Evolutionary conservation across 1,140 invertebrate species (phyloP).

Genomic region (Liolophura sinensis): DNA sequence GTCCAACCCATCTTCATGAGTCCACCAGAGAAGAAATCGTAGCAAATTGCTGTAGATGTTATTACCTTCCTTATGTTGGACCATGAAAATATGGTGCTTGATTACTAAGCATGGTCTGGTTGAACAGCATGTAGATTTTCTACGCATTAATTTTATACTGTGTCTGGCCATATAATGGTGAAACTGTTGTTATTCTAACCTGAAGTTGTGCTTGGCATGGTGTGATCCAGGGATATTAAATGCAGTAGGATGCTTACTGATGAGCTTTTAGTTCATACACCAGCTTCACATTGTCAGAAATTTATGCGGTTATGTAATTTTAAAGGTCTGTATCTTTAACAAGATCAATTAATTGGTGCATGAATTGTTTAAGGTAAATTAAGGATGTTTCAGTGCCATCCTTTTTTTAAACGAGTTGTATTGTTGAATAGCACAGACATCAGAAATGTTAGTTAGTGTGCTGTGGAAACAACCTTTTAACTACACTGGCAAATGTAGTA

Average conservation of each 20-base stretch:
- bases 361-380: too few species aligned
- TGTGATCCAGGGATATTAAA: not conserved
- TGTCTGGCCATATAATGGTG: not conserved
- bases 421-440: too few species aligned
- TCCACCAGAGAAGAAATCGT: not conserved
- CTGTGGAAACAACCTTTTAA: too few species aligned
- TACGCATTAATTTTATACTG: not conserved
- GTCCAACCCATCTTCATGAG: slow-evolving; percentile 21
- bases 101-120: not conserved
- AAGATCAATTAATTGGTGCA: too few species aligned
- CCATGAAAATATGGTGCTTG: not conserved
- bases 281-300: too few species aligned
- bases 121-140: not conserved
- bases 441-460: too few species aligned
- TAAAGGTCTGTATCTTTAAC: too few species aligned
- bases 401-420: too few species aligned
- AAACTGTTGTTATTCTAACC: not conserved
- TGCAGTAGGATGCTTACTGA: slow-evolving; percentile 1
- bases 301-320: too few species aligned
- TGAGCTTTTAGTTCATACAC: too few species aligned
- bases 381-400: too few species aligned
- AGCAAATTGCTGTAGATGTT: not conserved
- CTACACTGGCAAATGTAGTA: too few species aligned
- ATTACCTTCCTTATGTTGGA: not conserved
- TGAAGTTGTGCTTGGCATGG: not conserved